Evolutionary conservation across 2,888 invertebrate genomes (phyloP).

Genomic region (Chirona hameri): DNA sequence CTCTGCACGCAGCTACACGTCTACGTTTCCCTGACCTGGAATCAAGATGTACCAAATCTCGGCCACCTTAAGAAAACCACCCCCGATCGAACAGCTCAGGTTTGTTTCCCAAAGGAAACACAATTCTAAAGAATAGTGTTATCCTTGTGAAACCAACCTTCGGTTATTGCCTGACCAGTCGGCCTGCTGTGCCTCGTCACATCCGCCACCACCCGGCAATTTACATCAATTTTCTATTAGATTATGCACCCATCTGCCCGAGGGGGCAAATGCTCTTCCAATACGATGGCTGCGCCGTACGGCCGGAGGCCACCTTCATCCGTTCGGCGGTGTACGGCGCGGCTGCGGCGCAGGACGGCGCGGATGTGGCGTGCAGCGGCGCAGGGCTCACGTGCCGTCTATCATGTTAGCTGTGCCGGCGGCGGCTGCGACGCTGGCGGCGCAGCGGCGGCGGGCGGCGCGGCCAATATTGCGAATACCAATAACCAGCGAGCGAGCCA

Average conservation of each 20-base stretch:
- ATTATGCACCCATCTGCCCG: not conserved
- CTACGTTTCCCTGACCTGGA: too few relatives aligned
- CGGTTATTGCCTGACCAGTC: not conserved
- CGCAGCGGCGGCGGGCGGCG: not conserved
- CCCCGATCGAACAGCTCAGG: too few relatives aligned
- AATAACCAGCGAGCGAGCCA: conserved; percentile 3
- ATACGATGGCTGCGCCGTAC: too few relatives aligned
- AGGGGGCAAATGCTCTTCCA: not conserved
- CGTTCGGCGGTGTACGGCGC: not conserved
- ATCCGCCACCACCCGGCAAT: not conserved
- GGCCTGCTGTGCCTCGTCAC: not conserved
- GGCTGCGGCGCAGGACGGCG: not conserved
- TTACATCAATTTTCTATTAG: conserved; percentile 3
- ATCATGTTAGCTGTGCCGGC: conserved; percentile 4
- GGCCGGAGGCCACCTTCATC: not conserved
- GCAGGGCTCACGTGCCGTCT: not conserved
- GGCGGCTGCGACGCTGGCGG: not conserved
- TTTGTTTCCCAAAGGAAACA: too few relatives aligned
- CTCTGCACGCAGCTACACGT: too few relatives aligned
- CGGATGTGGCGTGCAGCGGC: not conserved
- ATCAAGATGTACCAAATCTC: too few relatives aligned
- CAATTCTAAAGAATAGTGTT: too few relatives aligned
- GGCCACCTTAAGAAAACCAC: too few relatives aligned
- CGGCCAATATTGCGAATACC: conserved; percentile 9
- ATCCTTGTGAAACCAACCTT: too few relatives aligned